Percentiles rank a stretch among this genome's conserved stretches.
Conservation (phyloP, 2,888 invertebrate genomes). For the Chalcosyrphus nemorum region DNA sequence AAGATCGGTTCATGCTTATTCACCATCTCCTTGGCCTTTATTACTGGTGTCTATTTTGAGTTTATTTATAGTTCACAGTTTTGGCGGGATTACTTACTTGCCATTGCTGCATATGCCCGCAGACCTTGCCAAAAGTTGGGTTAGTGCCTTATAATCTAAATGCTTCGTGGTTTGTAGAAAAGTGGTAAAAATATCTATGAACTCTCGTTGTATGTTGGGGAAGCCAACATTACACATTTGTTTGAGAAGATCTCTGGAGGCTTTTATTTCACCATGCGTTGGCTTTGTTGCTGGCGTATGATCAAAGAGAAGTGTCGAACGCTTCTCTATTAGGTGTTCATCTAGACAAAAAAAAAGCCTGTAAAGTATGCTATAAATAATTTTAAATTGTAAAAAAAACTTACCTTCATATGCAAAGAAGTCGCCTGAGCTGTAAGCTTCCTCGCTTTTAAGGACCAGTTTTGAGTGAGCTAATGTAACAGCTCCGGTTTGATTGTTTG, state of each 20-base stretch:
- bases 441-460: constrained; percentile 84
- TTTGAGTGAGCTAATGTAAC: constrained; percentile 86
- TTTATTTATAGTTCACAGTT: constrained; percentile 19
- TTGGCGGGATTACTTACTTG: constrained; percentile 84
- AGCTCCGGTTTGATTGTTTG: constrained; percentile 88
- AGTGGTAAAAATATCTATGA: constrained; percentile 85
- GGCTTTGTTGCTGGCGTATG: constrained; percentile 87
- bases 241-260: constrained; percentile 87
- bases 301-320: constrained; percentile 88
- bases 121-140: constrained; percentile 86
- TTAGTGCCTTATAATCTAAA: constrained; percentile 87
- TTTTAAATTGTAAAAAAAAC: neutral
- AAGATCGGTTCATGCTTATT: constrained; percentile 1
- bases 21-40: constrained; percentile 11
- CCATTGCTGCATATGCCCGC: constrained; percentile 86
- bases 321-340: constrained; percentile 80
- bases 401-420: constrained; percentile 77
- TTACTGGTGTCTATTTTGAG: neutral
- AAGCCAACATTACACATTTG: constrained; percentile 85
- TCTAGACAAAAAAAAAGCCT: constrained; percentile 74
- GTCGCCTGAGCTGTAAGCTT: constrained; percentile 77
- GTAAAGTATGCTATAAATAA: too few species aligned
- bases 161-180: constrained; percentile 87
- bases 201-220: constrained; percentile 85
- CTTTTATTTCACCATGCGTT: constrained; percentile 87